phyloP scores from a whole-genome alignment of 2,797 vertebrate genomes.

The Amblyopsis hoosieri region DNA sequence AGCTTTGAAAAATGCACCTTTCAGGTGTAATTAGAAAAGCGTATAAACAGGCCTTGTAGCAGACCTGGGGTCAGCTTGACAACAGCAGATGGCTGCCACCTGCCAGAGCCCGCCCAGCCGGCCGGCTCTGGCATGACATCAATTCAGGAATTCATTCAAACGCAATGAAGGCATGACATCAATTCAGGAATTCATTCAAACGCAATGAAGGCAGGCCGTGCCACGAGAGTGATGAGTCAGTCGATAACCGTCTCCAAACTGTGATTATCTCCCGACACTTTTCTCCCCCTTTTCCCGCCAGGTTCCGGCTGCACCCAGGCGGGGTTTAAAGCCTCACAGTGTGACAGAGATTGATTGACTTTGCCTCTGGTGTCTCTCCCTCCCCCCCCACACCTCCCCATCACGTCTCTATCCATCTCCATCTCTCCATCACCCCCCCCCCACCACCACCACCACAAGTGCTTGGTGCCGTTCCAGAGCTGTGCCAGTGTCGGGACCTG shows the following conservation, averaged over 20 bases:
- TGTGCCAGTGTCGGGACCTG: constrained; percentile 86
- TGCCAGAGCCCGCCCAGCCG: no score
- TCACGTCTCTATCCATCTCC: not conserved
- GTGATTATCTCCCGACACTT: constrained; percentile 3
- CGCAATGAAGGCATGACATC: constrained; percentile 4
- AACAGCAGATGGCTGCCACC: no score
- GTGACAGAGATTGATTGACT: not conserved
- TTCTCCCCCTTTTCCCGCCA: not conserved
- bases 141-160: constrained; percentile 19
- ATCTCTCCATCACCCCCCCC: not conserved
- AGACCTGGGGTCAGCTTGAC: no score
- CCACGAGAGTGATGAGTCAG: not conserved
- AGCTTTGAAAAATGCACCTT: no score
- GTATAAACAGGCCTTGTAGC: no score
- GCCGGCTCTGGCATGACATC: no score
- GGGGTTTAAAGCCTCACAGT: no score
- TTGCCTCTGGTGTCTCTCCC: not conserved
- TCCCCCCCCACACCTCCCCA: not conserved
- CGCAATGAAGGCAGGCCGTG: constrained; percentile 17
- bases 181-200: constrained; percentile 20
- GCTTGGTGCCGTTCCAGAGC: constrained; percentile 79
- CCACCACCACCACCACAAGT: constrained; percentile 65
- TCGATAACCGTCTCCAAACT: not conserved
- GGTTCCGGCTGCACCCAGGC: no score
- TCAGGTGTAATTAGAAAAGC: no score